A percentile compares a stretch with the other conserved stretches of the same genome.
These are phyloP conservation scores for Podarcis siculus DNA, from an alignment of 2,797 vertebrate genomes.

Conservation along the genomic window DNA sequence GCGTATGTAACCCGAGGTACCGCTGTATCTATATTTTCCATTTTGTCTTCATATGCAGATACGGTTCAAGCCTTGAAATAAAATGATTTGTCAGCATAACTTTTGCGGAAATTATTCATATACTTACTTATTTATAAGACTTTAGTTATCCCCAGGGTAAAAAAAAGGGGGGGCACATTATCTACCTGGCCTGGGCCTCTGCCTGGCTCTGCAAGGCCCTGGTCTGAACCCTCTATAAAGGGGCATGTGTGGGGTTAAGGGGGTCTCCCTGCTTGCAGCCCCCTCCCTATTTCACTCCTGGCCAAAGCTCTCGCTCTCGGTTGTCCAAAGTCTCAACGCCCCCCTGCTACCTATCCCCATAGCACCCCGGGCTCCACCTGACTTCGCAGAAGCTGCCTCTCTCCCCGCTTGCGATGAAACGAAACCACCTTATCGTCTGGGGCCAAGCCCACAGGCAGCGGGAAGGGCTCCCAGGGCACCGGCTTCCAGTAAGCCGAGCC, in stretches of 20 bases:
- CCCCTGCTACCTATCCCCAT: background rate
- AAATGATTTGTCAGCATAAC: no score
- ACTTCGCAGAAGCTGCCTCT: background rate
- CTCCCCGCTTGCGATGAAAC: slow-evolving; percentile 2
- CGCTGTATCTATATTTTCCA: no score
- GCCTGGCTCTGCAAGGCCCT: no score
- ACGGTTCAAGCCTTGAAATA: no score
- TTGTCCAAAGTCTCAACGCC: background rate
- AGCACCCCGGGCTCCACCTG: background rate
- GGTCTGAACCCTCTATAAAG: no score
- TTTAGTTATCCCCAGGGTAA: no score
- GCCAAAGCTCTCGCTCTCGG: background rate
- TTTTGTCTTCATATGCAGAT: no score
- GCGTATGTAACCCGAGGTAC: no score
- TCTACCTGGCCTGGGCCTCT: no score
- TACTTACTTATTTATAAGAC: no score
- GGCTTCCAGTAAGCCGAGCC: slow-evolving; percentile 74
- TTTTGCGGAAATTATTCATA: no score
- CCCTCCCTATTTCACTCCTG: background rate
- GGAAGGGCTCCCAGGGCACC: slow-evolving; percentile 77
- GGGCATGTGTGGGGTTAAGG: background rate
- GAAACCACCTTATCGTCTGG: background rate
- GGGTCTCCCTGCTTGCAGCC: background rate
- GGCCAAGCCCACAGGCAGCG: background rate
- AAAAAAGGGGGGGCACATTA: no score